Evolutionary conservation across 1,140 invertebrate genomes (phyloP), one percentile per base, ranked within the genome.

Genomic region (Prorops nasuta): DNA sequence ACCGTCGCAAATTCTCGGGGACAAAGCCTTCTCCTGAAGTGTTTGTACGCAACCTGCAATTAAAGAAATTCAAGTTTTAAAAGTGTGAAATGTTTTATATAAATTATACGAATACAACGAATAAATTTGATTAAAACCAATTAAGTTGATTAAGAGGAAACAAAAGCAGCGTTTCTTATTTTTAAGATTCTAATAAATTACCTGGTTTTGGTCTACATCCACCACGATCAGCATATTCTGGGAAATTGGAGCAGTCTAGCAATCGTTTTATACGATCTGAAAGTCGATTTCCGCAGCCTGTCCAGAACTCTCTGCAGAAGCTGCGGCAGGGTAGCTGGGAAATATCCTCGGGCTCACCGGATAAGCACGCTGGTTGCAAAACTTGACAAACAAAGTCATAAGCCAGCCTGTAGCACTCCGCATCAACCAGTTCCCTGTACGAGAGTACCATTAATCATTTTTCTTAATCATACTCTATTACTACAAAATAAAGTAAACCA

Each of bases 301-400:
- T 73, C 83, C 89, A 86, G 66, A 94, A 94, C 38, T 91, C 86
- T 46, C 87, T 81, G 66, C 92, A 96, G 71, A 93, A 94, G 54
- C 86, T 86, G 8, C 86, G 81, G 59, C 92, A 94, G 1, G 92
- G 91, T 18, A 84, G 71, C 10, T 87, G 72, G 17, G 89, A 72
- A 38, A 80, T 67, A 42, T 83, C 81, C 58, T 83, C 78, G 1
- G 59, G 54, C 9, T 76, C 66, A 7, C 73, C 74, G 2, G 65
- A 63, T 10, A 80, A 59, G 72, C 91, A 93, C 0, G 84, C 79
- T 0, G 92, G 91, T 69, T 95, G 92, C 1, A 94, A 72, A 16
- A 92, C 76, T 60, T 90, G 86, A 61, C 92, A 94, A 7, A 94
- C 83, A 64, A 94, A 92, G 54, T 94, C 90, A 71, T 89, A 86